phyloP scores from a whole-genome alignment of 1,140 invertebrate genomes.

The Trichonephila clavipes region DNA sequence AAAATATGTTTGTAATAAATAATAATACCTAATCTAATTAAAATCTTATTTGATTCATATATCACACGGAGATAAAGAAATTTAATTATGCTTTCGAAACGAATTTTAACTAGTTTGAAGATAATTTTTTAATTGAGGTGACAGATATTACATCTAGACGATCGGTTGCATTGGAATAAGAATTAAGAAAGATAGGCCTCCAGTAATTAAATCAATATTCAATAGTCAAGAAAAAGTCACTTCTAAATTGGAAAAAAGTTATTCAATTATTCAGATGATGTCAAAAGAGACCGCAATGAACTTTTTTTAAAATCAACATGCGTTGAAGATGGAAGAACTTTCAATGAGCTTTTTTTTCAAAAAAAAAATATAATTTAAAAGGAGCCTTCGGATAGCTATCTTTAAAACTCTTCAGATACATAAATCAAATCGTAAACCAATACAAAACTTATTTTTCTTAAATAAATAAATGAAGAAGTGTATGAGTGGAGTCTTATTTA shows the following conservation, averaged over 20 bases:
- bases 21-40: not conserved
- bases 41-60: not conserved
- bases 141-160: not conserved
- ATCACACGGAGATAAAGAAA: not conserved
- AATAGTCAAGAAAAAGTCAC: not conserved
- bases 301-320: not conserved
- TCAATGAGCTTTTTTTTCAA: not conserved
- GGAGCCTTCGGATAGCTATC: not conserved
- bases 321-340: not conserved
- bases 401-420: not conserved
- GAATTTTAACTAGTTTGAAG: not conserved
- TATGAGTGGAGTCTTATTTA: not conserved
- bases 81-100: not conserved
- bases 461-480: not conserved
- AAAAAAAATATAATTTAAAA: not conserved
- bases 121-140: not conserved
- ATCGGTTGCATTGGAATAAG: not conserved
- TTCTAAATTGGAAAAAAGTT: not conserved
- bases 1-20: not conserved
- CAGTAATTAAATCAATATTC: conserved; percentile 18
- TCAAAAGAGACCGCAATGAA: not conserved
- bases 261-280: not conserved
- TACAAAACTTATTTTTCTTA: not conserved
- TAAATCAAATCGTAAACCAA: not conserved
- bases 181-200: not conserved